Conservation (phyloP, 2,888 invertebrate species). For the Caenorhabditis angaria region DNA sequence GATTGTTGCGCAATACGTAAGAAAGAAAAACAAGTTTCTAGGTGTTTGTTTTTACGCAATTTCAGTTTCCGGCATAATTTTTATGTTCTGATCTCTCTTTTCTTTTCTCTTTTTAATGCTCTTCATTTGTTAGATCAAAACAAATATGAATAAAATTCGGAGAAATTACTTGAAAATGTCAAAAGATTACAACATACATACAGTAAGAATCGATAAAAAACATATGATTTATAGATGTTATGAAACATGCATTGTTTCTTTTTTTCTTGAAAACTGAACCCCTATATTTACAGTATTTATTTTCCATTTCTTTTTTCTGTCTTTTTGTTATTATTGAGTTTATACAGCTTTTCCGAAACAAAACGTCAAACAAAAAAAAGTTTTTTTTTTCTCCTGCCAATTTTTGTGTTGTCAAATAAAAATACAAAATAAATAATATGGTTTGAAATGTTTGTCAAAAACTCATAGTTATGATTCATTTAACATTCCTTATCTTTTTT, state of each 20-base stretch:
- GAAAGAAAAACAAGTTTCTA: not conserved
- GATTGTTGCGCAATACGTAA: slow-evolving; percentile 2
- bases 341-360: not conserved
- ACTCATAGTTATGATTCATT: not conserved
- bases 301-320: no score
- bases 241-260: not conserved
- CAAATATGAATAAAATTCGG: not conserved
- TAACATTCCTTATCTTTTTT: slow-evolving; percentile 2
- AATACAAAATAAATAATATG: not conserved
- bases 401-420: slow-evolving; percentile 2
- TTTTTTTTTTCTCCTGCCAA: not conserved
- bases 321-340: not conserved
- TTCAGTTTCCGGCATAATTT: not conserved
- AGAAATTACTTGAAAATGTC: not conserved
- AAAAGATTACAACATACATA: not conserved
- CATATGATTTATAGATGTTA: not conserved
- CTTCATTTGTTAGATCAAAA: no score
- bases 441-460: not conserved
- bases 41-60: not conserved
- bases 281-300: not conserved
- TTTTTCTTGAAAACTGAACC: not conserved
- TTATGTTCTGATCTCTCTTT: not conserved
- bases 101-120: not conserved
- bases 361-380: not conserved
- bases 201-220: not conserved